These are phyloP conservation scores for Frankliniella fusca DNA, from an alignment of 2,888 invertebrate species.

Conservation along the genomic window DNA sequence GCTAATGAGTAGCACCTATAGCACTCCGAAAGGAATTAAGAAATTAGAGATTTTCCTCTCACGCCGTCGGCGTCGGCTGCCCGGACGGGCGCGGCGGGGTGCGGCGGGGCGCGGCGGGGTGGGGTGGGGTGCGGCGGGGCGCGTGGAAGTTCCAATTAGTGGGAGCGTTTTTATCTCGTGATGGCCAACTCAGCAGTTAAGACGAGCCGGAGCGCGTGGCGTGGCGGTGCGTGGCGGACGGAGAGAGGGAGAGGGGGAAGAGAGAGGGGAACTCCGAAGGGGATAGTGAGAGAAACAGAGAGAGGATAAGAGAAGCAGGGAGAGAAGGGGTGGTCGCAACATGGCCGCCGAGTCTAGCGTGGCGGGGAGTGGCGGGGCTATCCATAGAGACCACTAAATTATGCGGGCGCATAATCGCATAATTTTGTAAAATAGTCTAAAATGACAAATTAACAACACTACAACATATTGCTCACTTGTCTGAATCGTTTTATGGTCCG, in stretches of 20 bases:
- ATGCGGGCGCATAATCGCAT: no score
- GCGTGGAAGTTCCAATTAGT: conserved; percentile 7
- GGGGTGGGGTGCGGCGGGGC: neutral
- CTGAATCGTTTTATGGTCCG: no score
- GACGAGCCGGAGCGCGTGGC: neutral
- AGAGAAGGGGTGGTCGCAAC: neutral
- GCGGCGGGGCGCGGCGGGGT: neutral
- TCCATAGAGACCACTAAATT: no score
- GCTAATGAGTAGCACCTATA: no score
- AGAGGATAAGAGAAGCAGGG: neutral
- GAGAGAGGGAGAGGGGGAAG: neutral
- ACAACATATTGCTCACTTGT: no score
- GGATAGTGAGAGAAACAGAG: neutral
- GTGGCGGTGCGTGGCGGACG: neutral
- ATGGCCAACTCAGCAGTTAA: neutral
- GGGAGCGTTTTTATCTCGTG: conserved; percentile 15
- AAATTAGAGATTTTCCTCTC: conserved; percentile 1
- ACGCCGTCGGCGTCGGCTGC: no score
- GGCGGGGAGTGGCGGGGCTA: neutral
- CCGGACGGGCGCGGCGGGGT: no score
- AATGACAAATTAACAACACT: no score
- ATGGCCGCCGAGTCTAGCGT: no score
- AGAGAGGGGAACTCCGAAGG: neutral
- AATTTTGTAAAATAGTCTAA: no score
- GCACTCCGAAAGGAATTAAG: neutral